Percentiles rank a stretch among this genome's conserved stretches.
These are phyloP conservation scores for Stictocephala bisonia DNA, from an alignment of 2,888 invertebrate species.

Conservation along the genomic window DNA sequence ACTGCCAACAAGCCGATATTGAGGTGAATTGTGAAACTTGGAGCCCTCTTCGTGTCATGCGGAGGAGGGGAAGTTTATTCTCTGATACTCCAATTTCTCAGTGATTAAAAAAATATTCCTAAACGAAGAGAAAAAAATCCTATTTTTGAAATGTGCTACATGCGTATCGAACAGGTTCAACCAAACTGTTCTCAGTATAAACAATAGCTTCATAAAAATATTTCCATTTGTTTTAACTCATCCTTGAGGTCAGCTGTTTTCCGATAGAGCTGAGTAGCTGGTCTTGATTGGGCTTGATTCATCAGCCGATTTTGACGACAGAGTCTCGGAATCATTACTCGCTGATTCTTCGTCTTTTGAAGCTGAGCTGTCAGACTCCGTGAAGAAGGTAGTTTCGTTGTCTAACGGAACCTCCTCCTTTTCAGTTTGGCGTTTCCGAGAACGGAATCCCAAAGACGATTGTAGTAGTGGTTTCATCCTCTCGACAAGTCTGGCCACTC, in stretches of 20 bases:
- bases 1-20: too few species aligned
- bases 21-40: too few species aligned
- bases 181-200: too few species aligned
- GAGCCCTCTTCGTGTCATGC: too few species aligned
- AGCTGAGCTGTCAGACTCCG: conserved; percentile 2
- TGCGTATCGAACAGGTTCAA: too few species aligned
- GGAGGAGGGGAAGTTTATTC: too few species aligned
- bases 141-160: too few species aligned
- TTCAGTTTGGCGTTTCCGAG: conserved; percentile 36
- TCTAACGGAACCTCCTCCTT: conserved; percentile 4
- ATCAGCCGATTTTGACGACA: not conserved
- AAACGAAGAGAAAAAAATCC: too few species aligned
- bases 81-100: too few species aligned
- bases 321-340: conserved; percentile 14
- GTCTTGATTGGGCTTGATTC: conserved; percentile 31
- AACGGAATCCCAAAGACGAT: conserved; percentile 52
- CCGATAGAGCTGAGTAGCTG: conserved; percentile 37
- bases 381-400: conserved; percentile 25
- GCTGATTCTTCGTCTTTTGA: not conserved
- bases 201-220: too few species aligned
- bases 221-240: too few species aligned
- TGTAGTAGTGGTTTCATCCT: conserved; percentile 57
- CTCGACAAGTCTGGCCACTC: conserved; percentile 58
- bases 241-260: conserved; percentile 38
- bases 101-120: too few species aligned